Conservation (phyloP, 1,140 invertebrate genomes). For the Hycleus phaleratus region DNA sequence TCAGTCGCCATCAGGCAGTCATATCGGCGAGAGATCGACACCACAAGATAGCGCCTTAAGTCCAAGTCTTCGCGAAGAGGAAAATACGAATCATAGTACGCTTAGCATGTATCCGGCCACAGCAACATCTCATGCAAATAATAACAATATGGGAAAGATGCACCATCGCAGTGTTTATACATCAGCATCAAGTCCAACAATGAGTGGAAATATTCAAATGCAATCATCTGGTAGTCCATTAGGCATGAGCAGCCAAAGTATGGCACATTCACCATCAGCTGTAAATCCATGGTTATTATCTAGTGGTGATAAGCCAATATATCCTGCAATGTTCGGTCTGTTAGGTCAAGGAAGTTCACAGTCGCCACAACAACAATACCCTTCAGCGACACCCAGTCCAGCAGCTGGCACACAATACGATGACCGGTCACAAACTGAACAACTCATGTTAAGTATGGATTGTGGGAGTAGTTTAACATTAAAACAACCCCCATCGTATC, state of each 20-base stretch:
- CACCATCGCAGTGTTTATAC: constrained; percentile 38
- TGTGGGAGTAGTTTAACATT: constrained; percentile 41
- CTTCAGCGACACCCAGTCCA: constrained; percentile 50
- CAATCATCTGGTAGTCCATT: constrained; percentile 31
- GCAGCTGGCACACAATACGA: constrained; percentile 43
- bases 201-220: constrained; percentile 31
- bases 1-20: constrained; percentile 33
- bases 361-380: constrained; percentile 41
- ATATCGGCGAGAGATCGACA: constrained; percentile 41
- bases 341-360: constrained; percentile 42
- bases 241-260: constrained; percentile 22
- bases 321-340: constrained; percentile 47
- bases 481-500: constrained; percentile 46
- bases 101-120: constrained; percentile 53
- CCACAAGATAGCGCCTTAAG: constrained; percentile 41
- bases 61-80: constrained; percentile 60
- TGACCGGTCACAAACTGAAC: constrained; percentile 47
- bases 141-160: constrained; percentile 42
- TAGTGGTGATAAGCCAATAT: constrained; percentile 47
- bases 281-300: constrained; percentile 45
- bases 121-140: constrained; percentile 37
- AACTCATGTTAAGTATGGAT: constrained; percentile 56
- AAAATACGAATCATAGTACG: constrained; percentile 59
- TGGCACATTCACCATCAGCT: constrained; percentile 36
- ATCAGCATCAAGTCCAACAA: constrained; percentile 30